Percentiles rank a stretch among this genome's conserved stretches.
Evolutionary conservation across 2,113 vertebrate species (phyloP).

Genomic region (Scytalopus superciliaris): DNA sequence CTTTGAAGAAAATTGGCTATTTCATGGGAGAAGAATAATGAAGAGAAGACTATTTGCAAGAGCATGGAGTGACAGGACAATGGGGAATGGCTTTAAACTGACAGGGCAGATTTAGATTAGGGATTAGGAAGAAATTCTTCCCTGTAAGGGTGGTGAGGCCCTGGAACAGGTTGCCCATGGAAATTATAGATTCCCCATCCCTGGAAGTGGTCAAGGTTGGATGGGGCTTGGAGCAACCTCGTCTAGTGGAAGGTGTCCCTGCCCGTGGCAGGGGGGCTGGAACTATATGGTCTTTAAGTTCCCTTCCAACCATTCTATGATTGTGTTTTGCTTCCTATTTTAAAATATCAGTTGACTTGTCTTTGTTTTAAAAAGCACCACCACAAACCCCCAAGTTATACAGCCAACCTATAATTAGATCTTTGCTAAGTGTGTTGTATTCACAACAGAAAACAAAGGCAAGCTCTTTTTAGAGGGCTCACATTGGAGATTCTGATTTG

Average conservation of each 20-base stretch:
- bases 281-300: neutral
- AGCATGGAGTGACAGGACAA: neutral
- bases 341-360: neutral
- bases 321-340: neutral
- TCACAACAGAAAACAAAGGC: neutral
- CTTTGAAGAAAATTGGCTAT: neutral
- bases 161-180: neutral
- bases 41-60: neutral
- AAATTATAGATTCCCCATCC: neutral
- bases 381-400: neutral
- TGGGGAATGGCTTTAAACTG: neutral
- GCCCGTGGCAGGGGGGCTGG: neutral
- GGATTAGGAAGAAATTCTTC: neutral
- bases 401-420: neutral
- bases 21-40: neutral
- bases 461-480: neutral
- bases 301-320: neutral
- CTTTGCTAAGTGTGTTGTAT: neutral
- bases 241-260: neutral
- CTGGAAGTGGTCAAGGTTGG: neutral
- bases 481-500: neutral
- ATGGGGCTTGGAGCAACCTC: neutral
- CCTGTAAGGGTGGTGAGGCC: neutral
- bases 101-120: neutral
- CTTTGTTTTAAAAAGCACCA: neutral